A percentile compares a stretch with the other conserved stretches of the same genome.
These are phyloP conservation scores for Dendronephthya gigantea DNA, from an alignment of 64 coral and sea anemone genomes.

Conservation along the genomic window DNA sequence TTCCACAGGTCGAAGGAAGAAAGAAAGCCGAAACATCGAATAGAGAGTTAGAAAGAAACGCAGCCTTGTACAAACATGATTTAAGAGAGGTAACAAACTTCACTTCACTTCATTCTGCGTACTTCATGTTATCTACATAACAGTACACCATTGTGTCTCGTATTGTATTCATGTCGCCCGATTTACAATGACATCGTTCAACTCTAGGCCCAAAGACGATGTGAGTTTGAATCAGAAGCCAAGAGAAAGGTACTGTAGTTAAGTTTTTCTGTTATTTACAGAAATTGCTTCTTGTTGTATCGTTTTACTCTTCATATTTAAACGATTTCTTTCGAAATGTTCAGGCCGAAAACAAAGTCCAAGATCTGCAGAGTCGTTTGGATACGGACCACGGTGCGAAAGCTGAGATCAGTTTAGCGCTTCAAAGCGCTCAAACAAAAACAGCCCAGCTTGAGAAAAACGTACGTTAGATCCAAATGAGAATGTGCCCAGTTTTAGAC, in stretches of 20 bases:
- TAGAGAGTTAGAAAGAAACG: slow-evolving; percentile 93
- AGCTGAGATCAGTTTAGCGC: slow-evolving; percentile 62
- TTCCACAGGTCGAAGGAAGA: slow-evolving; percentile 55
- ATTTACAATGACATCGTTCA: too few species aligned
- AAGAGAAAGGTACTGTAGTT: slow-evolving; percentile 65
- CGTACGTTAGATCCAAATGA: too few species aligned
- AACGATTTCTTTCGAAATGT: background rate
- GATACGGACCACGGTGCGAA: slow-evolving; percentile 67
- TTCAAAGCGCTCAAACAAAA: slow-evolving; percentile 70
- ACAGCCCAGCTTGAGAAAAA: slow-evolving; percentile 69
- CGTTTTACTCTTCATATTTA: too few species aligned
- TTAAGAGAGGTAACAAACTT: slow-evolving; percentile 65
- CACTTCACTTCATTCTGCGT: background rate
- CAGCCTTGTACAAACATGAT: slow-evolving; percentile 84
- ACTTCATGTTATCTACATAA: too few species aligned
- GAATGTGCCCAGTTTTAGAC: too few species aligned
- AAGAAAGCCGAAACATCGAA: slow-evolving; percentile 72
- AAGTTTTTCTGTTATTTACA: too few species aligned
- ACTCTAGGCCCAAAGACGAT: slow-evolving; percentile 65
- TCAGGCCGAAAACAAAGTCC: slow-evolving; percentile 74
- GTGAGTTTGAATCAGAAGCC: slow-evolving; percentile 78
- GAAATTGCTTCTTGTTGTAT: too few species aligned
- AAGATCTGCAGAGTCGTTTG: slow-evolving; percentile 75
- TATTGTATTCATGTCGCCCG: too few species aligned
- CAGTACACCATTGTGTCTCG: background rate